Evolutionary conservation across 2,888 invertebrate genomes (phyloP).

Genomic region (Tetragnatha montana): DNA sequence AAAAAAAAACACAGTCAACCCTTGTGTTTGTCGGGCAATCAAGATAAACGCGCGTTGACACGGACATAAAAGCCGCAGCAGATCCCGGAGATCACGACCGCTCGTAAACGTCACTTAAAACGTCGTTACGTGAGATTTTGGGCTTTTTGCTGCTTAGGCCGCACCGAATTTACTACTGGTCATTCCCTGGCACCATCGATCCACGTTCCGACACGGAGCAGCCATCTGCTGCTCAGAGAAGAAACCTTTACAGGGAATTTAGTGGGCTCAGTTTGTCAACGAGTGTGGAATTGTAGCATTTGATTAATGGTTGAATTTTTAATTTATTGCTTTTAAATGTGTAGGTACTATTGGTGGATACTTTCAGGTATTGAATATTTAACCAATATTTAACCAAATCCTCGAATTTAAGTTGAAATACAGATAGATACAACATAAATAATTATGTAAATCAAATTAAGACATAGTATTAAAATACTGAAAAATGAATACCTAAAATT

Average conservation of each 20-base stretch:
- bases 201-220: not conserved
- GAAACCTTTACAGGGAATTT: not conserved
- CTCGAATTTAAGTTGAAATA: no score
- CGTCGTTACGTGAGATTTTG: slow-evolving; percentile 46
- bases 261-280: not conserved
- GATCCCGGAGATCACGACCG: slow-evolving; percentile 24
- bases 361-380: no score
- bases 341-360: no score
- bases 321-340: no score
- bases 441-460: no score
- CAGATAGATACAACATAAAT: no score
- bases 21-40: not conserved
- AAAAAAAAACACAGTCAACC: not conserved
- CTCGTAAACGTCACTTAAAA: slow-evolving; percentile 59
- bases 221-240: not conserved
- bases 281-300: not conserved
- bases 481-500: no score
- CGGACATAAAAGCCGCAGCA: not conserved
- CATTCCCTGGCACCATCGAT: slow-evolving; percentile 51
- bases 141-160: slow-evolving; percentile 4
- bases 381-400: no score
- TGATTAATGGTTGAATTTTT: no score
- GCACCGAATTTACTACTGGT: slow-evolving; percentile 51
- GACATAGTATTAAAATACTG: no score
- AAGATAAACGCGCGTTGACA: slow-evolving; percentile 7